These are phyloP conservation scores for Clarias batrachus DNA, from an alignment of 2,113 vertebrate species.

Conservation along the genomic window DNA sequence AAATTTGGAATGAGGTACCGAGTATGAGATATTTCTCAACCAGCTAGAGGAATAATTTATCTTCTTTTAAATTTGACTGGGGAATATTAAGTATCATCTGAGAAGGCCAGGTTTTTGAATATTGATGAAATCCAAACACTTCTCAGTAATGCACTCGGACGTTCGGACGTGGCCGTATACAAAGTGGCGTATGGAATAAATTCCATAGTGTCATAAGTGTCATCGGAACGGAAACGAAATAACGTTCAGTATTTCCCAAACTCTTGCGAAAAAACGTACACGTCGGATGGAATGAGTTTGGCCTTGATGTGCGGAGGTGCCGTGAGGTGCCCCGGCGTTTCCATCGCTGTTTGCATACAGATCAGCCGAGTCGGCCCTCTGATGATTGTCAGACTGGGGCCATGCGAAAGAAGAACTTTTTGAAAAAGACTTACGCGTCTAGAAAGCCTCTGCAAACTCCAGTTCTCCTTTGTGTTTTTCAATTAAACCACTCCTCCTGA, in stretches of 20 bases:
- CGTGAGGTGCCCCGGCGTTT: not conserved
- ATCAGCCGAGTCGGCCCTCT: constrained; percentile 16
- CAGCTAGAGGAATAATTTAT: not conserved
- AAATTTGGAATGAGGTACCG: not conserved
- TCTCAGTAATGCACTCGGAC: not conserved
- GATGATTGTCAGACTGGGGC: constrained; percentile 48
- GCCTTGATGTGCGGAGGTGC: constrained; percentile 31
- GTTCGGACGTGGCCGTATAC: too few relatives aligned
- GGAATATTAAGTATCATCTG: constrained; percentile 13
- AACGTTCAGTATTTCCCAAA: not conserved
- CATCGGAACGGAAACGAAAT: not conserved
- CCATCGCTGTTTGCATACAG: constrained; percentile 22
- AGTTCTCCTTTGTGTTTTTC: constrained; percentile 62
- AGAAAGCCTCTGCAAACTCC: constrained; percentile 38
- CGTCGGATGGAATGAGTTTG: not conserved
- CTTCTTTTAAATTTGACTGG: not conserved
- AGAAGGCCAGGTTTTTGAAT: not conserved
- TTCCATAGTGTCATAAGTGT: too few relatives aligned
- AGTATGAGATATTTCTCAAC: not conserved
- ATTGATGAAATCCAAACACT: not conserved
- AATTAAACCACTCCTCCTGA: constrained; percentile 67
- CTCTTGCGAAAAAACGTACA: not conserved
- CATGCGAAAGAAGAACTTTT: constrained; percentile 53
- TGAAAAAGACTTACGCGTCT: constrained; percentile 45
- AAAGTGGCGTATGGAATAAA: not conserved